These are phyloP conservation scores for Chaenocephalus aceratus DNA, from an alignment of 2,113 vertebrate genomes.

Conservation along the genomic window DNA sequence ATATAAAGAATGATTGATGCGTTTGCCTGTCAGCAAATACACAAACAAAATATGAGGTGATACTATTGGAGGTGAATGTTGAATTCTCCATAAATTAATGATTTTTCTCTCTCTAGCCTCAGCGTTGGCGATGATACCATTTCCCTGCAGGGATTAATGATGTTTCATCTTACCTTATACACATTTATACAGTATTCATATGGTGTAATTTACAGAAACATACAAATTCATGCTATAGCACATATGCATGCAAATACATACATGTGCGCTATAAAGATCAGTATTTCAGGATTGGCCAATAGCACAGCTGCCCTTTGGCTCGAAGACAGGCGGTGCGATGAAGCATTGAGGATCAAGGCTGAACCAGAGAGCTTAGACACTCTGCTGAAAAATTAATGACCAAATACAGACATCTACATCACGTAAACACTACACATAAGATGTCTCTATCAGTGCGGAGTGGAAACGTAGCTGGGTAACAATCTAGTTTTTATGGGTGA, in stretches of 20 bases:
- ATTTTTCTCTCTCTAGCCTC: conserved; percentile 9
- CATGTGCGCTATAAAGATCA: conserved; percentile 6
- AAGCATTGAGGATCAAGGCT: conserved; percentile 54
- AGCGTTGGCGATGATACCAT: not conserved
- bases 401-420: conserved; percentile 60
- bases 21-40: not conserved
- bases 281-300: not conserved
- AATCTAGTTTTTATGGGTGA: conserved; percentile 54
- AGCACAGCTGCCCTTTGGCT: conserved; percentile 18
- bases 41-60: not conserved
- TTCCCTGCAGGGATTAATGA: conserved; percentile 22
- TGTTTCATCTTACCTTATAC: not conserved
- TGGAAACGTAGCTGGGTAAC: conserved; percentile 40
- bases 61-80: conserved; percentile 20
- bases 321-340: conserved; percentile 45
- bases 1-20: not conserved
- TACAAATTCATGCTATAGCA: no score
- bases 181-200: not conserved
- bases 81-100: conserved; percentile 16
- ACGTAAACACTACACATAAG: conserved; percentile 70
- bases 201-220: not conserved
- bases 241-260: not conserved
- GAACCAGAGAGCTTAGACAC: conserved; percentile 34
- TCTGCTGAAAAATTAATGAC: conserved; percentile 70
- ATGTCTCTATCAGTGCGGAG: conserved; percentile 53